Conservation (phyloP, 2,888 invertebrate species). For the Resseliella maxima region DNA sequence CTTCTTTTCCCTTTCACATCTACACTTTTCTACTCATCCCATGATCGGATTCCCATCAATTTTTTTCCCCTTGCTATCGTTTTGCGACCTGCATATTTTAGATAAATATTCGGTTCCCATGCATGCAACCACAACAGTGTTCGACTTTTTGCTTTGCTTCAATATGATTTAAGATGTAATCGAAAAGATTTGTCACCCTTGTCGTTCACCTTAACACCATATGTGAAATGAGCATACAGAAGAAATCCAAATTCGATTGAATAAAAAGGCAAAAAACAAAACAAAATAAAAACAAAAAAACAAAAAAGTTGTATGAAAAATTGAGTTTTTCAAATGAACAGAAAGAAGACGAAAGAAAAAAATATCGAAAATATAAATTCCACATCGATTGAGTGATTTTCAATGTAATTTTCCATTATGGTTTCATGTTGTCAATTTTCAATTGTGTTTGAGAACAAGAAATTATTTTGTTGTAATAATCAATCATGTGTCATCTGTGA, state of each 20-base stretch:
- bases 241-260: too few relatives aligned
- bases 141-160: neutral
- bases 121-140: too few relatives aligned
- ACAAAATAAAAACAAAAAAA: neutral
- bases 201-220: neutral
- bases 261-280: neutral
- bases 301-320: neutral
- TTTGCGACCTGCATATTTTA: too few relatives aligned
- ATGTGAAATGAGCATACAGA: neutral
- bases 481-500: too few relatives aligned
- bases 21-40: too few relatives aligned
- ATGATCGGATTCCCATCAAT: too few relatives aligned
- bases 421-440: neutral
- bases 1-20: too few relatives aligned
- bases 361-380: neutral
- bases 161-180: neutral
- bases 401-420: neutral
- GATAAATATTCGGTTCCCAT: too few relatives aligned
- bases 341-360: too few relatives aligned
- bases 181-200: neutral
- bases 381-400: neutral
- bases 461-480: neutral
- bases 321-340: neutral
- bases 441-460: neutral
- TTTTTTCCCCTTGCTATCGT: too few relatives aligned